Percentiles rank a stretch among this genome's conserved stretches.
Evolutionary conservation across 2,797 vertebrate genomes (phyloP).

Genomic region (Erethizon dorsatum): DNA sequence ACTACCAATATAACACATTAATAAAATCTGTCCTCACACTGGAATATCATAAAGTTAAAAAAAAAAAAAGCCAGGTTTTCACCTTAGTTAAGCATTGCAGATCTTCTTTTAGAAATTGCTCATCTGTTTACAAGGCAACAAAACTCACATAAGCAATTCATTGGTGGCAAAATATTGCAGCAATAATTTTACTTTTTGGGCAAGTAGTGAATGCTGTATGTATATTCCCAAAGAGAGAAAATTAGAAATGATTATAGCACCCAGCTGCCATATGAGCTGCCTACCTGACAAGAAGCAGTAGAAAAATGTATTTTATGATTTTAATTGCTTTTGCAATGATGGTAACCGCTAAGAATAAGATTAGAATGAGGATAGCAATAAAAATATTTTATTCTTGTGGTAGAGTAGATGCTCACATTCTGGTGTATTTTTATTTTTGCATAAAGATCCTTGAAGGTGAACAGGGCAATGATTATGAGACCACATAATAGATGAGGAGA

Average conservation of each 20-base stretch:
- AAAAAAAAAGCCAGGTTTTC: constrained; percentile 25
- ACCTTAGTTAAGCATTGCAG: constrained; percentile 31
- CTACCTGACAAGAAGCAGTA: background rate
- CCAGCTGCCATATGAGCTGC: constrained; percentile 2
- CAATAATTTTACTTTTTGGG: constrained; percentile 72
- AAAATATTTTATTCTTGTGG: constrained; percentile 42
- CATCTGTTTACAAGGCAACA: constrained; percentile 81
- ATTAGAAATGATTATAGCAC: constrained; percentile 66
- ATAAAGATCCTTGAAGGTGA: background rate
- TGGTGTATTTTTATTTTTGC: background rate
- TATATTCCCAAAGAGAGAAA: background rate
- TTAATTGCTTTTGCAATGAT: constrained; percentile 34
- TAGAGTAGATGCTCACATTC: background rate
- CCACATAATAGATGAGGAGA: background rate
- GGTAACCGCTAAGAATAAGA: background rate
- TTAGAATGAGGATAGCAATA: background rate
- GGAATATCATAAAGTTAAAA: background rate
- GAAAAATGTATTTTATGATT: constrained; percentile 39
- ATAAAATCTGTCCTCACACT: constrained; percentile 55
- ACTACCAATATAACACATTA: constrained; percentile 33
- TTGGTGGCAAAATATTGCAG: constrained; percentile 75
- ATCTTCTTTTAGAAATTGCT: constrained; percentile 68
- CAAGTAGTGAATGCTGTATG: background rate
- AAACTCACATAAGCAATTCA: constrained; percentile 73
- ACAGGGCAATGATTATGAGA: background rate